These are phyloP conservation scores for Onychostruthus taczanowskii DNA, from an alignment of 2,113 vertebrate species.

Conservation along the genomic window DNA sequence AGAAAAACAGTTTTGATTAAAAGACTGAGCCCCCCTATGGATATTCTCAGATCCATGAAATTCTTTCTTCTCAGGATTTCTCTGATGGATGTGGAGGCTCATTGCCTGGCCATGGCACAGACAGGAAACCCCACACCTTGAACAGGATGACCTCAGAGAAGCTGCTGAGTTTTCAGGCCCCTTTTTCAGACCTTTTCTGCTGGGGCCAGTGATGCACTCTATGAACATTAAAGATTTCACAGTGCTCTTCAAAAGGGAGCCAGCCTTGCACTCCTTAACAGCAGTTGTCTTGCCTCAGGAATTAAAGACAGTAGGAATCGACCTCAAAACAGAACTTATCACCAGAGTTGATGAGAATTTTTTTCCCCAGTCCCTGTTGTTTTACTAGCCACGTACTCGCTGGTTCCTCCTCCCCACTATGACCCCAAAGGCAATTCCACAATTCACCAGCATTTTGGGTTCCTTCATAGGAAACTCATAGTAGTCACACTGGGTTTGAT, in stretches of 20 bases:
- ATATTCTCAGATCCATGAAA: constrained; percentile 40
- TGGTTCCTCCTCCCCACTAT: accelerated
- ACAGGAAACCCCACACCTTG: constrained; percentile 41
- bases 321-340: neutral
- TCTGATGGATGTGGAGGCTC: neutral
- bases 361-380: neutral
- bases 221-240: constrained; percentile 23
- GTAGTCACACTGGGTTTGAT: neutral
- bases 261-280: neutral
- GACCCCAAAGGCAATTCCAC: neutral
- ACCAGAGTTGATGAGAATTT: neutral
- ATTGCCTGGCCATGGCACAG: neutral
- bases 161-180: neutral
- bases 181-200: neutral
- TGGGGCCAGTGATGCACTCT: neutral
- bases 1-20: constrained; percentile 57
- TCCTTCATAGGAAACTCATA: neutral
- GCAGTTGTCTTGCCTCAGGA: neutral
- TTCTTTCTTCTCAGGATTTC: constrained; percentile 35
- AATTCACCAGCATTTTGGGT: neutral
- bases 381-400: neutral
- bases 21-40: constrained; percentile 24
- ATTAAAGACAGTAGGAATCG: neutral
- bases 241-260: constrained; percentile 7
- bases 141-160: constrained; percentile 28